Conservation (phyloP, 2,888 invertebrate genomes). For the Epiblema foenella region DNA sequence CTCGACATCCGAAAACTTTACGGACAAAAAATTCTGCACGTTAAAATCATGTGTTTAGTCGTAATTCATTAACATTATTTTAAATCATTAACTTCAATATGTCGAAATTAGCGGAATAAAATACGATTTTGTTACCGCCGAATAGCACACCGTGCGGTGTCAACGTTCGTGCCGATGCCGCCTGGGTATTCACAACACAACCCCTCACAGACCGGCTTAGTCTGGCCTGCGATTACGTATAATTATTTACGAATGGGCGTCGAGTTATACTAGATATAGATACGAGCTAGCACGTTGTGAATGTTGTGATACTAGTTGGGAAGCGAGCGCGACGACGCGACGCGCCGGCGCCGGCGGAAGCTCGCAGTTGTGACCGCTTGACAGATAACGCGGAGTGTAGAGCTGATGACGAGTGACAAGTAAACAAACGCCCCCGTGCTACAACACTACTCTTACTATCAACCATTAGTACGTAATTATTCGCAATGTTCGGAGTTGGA, state of each 20-base stretch:
- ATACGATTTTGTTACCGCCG: too few species aligned
- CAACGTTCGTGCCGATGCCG: too few species aligned
- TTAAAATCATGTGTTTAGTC: too few species aligned
- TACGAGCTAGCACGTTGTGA: neutral
- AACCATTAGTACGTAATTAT: neutral
- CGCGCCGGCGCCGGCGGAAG: neutral
- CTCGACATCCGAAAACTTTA: too few species aligned
- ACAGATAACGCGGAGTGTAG: neutral
- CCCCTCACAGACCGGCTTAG: too few species aligned
- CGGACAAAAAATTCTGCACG: too few species aligned
- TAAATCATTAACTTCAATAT: too few species aligned
- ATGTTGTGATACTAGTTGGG: neutral
- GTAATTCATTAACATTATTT: too few species aligned
- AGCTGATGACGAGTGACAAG: neutral
- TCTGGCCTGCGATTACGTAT: neutral
- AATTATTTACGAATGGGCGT: neutral
- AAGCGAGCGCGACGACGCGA: neutral
- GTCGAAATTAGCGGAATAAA: too few species aligned
- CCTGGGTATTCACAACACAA: too few species aligned
- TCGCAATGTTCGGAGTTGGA: neutral
- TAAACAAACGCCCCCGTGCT: neutral
- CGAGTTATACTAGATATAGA: neutral
- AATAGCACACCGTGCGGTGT: too few species aligned
- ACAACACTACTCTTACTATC: neutral
- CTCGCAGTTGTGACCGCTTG: neutral